phyloP scores from a whole-genome alignment of 2,113 vertebrate species.

The Laterallus jamaicensis region DNA sequence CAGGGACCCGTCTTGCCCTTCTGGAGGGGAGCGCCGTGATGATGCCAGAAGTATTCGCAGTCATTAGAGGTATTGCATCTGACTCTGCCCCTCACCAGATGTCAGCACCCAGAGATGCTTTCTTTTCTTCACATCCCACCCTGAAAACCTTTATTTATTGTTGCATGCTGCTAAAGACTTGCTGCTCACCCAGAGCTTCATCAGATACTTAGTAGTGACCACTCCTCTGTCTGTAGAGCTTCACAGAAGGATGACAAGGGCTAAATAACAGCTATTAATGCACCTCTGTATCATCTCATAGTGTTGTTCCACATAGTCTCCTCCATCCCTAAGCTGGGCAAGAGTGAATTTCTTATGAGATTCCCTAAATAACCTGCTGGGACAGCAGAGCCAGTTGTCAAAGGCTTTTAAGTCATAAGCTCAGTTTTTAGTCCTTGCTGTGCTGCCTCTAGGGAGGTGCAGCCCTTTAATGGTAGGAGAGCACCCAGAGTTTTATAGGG shows the following conservation, averaged over 20 bases:
- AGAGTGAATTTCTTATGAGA: background rate
- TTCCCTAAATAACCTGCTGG: background rate
- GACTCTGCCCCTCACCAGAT: background rate
- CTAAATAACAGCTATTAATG: background rate
- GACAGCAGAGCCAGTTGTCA: background rate
- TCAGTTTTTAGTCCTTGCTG: background rate
- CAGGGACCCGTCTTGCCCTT: background rate
- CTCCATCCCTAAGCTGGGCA: background rate
- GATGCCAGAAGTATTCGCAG: background rate
- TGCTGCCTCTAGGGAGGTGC: background rate
- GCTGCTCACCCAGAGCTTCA: background rate
- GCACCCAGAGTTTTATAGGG: constrained; percentile 9
- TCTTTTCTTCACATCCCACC: background rate
- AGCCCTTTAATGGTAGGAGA: background rate
- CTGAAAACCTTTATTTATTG: background rate
- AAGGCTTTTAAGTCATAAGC: background rate
- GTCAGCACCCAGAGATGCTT: background rate
- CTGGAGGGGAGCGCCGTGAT: background rate
- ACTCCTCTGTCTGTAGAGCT: background rate
- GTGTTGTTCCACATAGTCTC: background rate
- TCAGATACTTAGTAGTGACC: background rate
- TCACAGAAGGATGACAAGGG: background rate
- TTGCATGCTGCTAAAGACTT: background rate
- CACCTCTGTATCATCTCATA: background rate
- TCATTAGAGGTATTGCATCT: background rate